Conservation (phyloP, 2,797 vertebrate species). For the Pseudocheirus occidentalis region DNA sequence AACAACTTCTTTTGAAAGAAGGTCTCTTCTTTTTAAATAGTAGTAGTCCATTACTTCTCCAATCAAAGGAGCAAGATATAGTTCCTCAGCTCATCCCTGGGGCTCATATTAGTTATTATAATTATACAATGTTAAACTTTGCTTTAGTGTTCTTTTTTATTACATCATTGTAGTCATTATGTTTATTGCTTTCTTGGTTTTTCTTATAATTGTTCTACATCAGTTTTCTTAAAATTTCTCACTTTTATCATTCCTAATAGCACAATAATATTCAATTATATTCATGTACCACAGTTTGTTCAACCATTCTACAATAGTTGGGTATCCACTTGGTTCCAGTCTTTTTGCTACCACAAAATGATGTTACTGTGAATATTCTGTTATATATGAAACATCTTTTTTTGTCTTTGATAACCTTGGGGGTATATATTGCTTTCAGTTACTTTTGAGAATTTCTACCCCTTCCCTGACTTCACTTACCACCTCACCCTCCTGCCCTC, state of each 20-base stretch:
- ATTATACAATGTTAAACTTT: neutral
- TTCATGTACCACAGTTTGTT: neutral
- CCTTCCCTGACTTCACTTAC: neutral
- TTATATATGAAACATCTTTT: neutral
- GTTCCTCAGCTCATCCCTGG: neutral
- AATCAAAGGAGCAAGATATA: neutral
- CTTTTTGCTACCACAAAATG: neutral
- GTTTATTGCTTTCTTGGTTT: neutral
- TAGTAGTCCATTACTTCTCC: neutral
- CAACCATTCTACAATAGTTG: neutral
- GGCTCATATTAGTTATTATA: neutral
- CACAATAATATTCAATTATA: neutral
- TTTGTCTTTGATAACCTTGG: neutral
- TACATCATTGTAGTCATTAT: neutral
- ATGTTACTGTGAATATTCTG: neutral
- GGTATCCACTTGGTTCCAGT: neutral
- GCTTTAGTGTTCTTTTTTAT: neutral
- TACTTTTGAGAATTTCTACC: neutral
- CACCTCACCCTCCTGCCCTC: neutral
- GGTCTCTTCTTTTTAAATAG: neutral
- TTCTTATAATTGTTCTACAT: neutral
- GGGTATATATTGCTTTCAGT: neutral
- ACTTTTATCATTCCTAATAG: neutral
- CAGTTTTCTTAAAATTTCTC: neutral
- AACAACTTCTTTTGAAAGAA: too few species aligned